Conservation (phyloP, 2,888 invertebrate genomes). For the Mesorhabditis spiculigera region DNA sequence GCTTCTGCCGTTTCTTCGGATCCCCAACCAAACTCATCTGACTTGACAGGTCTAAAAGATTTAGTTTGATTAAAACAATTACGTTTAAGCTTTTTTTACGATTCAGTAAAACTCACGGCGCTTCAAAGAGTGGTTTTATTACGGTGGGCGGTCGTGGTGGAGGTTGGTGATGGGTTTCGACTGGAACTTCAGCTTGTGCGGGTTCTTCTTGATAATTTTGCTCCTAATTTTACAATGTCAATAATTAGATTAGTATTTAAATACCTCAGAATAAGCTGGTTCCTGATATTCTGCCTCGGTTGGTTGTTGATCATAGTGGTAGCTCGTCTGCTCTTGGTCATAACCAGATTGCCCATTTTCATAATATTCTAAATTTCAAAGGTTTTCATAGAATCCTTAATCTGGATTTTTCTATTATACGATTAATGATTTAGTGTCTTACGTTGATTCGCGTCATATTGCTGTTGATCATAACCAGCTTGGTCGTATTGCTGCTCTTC, state of each 20-base stretch:
- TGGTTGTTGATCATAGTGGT: too few species aligned
- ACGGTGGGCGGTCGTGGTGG: slow-evolving; percentile 5
- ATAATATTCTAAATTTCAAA: too few species aligned
- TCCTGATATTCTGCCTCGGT: too few species aligned
- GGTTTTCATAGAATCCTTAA: too few species aligned
- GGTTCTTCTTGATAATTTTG: background rate
- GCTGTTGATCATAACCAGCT: slow-evolving; percentile 17
- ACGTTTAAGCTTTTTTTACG: background rate
- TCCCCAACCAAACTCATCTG: background rate
- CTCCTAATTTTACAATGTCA: too few species aligned
- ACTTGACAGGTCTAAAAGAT: background rate
- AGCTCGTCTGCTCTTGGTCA: too few species aligned
- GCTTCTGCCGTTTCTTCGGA: background rate
- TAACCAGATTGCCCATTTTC: too few species aligned
- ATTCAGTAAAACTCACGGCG: background rate
- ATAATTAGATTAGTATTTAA: too few species aligned
- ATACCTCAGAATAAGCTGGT: too few species aligned
- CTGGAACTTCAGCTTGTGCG: background rate
- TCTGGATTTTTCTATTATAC: too few species aligned
- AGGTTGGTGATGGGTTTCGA: background rate
- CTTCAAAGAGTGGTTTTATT: background rate
- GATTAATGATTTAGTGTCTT: slow-evolving; percentile 14
- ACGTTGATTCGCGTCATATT: background rate
- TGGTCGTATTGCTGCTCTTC: slow-evolving; percentile 19
- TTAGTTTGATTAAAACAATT: background rate